Evolutionary conservation across 2,113 vertebrate genomes (phyloP).

Genomic region (Canis aureus): DNA sequence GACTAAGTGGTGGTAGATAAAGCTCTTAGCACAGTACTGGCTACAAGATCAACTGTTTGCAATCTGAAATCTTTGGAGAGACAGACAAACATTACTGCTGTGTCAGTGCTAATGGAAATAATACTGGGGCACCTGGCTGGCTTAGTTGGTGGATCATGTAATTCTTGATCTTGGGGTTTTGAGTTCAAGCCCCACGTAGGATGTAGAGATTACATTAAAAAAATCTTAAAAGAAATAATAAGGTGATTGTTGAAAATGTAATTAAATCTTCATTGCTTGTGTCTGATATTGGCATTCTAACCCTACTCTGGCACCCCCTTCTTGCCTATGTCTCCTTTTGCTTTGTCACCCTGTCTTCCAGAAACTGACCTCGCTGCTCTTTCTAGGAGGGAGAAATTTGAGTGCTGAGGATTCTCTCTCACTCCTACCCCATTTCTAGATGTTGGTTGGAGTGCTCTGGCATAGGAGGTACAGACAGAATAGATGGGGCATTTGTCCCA

Average conservation of each 20-base stretch:
- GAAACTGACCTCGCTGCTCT: neutral
- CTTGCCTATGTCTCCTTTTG: neutral
- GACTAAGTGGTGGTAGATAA: neutral
- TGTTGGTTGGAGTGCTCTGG: neutral
- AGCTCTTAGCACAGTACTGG: neutral
- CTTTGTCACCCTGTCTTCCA: neutral
- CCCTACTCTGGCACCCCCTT: neutral
- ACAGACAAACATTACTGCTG: neutral
- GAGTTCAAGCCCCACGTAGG: neutral
- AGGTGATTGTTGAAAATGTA: neutral
- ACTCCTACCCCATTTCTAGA: neutral
- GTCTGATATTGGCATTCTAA: neutral
- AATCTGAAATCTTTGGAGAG: neutral
- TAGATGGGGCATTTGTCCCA: rapidly evolving
- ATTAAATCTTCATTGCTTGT: neutral
- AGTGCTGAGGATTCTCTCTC: neutral
- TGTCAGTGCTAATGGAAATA: neutral
- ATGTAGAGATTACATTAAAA: neutral
- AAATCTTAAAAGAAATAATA: neutral
- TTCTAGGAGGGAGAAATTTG: neutral
- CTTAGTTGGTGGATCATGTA: neutral
- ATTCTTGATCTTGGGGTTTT: neutral
- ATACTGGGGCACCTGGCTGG: neutral
- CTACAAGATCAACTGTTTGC: neutral
- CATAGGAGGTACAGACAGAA: too few relatives aligned